These are phyloP conservation scores for Dilophus febrilis DNA, from an alignment of 2,888 invertebrate genomes.

Conservation along the genomic window DNA sequence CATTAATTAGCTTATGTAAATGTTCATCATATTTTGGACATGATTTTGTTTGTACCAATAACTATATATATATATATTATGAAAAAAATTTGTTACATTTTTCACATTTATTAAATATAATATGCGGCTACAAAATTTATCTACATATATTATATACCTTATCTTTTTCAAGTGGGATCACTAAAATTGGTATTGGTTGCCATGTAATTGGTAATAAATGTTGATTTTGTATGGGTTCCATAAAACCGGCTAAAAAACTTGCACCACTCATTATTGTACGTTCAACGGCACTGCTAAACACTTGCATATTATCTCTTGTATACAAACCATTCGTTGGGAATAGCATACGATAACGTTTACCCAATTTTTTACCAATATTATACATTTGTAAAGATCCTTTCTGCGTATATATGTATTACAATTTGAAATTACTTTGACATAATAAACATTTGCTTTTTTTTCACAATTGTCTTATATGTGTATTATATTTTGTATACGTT, in stretches of 20 bases:
- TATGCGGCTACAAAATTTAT: too few relatives aligned
- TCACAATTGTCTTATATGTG: too few relatives aligned
- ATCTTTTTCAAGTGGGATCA: slow-evolving; percentile 49
- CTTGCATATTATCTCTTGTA: slow-evolving; percentile 39
- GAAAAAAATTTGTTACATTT: background rate
- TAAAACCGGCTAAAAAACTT: slow-evolving; percentile 55
- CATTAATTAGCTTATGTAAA: slow-evolving; percentile 32
- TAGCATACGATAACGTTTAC: slow-evolving; percentile 49
- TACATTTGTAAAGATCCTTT: slow-evolving; percentile 58
- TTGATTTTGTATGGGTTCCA: slow-evolving; percentile 27
- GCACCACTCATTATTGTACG: slow-evolving; percentile 78
- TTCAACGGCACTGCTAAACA: slow-evolving; percentile 61
- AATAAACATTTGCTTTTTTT: too few relatives aligned
- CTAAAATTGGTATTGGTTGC: slow-evolving; percentile 79
- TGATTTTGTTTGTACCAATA: slow-evolving; percentile 31
- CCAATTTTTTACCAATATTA: slow-evolving; percentile 52
- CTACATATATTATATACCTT: slow-evolving; percentile 37
- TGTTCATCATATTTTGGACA: slow-evolving; percentile 38
- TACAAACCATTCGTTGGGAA: slow-evolving; percentile 41
- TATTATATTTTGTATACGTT: background rate
- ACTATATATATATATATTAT: slow-evolving; percentile 8
- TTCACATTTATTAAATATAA: background rate
- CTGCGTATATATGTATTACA: slow-evolving; percentile 30
- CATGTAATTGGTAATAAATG: slow-evolving; percentile 37
- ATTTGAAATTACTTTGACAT: too few relatives aligned